phyloP scores from a whole-genome alignment of 2,888 invertebrate genomes.

The Tetranychus piercei region DNA sequence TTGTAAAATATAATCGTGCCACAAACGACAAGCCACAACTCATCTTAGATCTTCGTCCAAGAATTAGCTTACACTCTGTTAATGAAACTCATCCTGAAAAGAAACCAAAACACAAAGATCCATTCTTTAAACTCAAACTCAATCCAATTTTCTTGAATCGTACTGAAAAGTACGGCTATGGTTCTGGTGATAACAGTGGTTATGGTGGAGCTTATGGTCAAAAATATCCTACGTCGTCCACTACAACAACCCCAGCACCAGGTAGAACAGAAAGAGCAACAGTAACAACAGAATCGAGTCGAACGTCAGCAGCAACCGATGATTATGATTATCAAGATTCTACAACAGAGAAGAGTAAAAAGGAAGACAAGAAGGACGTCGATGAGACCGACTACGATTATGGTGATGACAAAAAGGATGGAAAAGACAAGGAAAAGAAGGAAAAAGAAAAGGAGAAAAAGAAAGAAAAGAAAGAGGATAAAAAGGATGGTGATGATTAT shows the following conservation, averaged over 20 bases:
- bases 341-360: background rate
- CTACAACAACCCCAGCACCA: conserved; percentile 3
- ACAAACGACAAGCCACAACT: conserved; percentile 11
- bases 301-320: conserved; percentile 3
- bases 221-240: background rate
- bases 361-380: background rate
- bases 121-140: conserved; percentile 9
- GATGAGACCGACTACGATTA: background rate
- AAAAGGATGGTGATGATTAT: background rate
- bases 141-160: conserved; percentile 2
- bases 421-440: background rate
- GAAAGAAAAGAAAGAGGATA: background rate
- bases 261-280: background rate
- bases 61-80: conserved; percentile 1
- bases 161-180: conserved; percentile 7
- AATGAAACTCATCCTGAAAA: conserved; percentile 14
- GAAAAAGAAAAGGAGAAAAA: background rate
- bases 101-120: conserved; percentile 9
- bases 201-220: conserved; percentile 11
- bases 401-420: background rate
- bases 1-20: conserved; percentile 6
- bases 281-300: background rate
- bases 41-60: conserved; percentile 6
- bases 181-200: conserved; percentile 1
- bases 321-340: background rate